Percentiles rank a stretch among this genome's conserved stretches.
phyloP scores from a whole-genome alignment of 1,140 invertebrate species.

The Onthophagus taurus region DNA sequence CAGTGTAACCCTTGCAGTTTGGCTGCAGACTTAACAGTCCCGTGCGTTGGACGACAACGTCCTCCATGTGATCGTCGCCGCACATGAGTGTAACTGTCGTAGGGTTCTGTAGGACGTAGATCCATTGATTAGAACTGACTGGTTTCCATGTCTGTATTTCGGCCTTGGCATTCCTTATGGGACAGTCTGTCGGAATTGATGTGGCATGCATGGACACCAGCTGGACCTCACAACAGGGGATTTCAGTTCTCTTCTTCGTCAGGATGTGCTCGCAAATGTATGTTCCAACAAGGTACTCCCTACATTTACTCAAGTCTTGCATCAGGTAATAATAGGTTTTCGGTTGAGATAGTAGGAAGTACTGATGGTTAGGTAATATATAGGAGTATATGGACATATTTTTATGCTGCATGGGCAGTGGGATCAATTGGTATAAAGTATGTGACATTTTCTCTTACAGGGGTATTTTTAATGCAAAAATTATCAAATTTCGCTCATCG shows the following conservation, averaged over 20 bases:
- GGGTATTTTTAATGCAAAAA: slow-evolving; percentile 4
- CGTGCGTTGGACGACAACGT: background rate
- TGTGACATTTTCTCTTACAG: background rate
- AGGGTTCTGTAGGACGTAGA: background rate
- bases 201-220: background rate
- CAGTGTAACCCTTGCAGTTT: background rate
- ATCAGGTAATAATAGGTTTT: slow-evolving; percentile 5
- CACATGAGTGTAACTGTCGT: background rate
- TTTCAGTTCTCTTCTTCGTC: slow-evolving; percentile 4
- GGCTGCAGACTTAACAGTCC: background rate
- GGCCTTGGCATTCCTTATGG: slow-evolving; percentile 5
- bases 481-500: background rate
- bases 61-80: background rate
- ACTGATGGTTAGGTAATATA: slow-evolving; percentile 1
- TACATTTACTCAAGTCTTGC: slow-evolving; percentile 1
- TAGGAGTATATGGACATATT: slow-evolving; percentile 5
- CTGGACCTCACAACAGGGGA: background rate
- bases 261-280: background rate
- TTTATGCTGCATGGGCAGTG: background rate
- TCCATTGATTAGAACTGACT: background rate
- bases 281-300: background rate
- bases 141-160: no score
- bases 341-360: slow-evolving; percentile 1
- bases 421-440: slow-evolving; percentile 7
- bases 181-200: slow-evolving; percentile 2